phyloP scores from a whole-genome alignment of 2,113 vertebrate species.

The Siniperca knerii region DNA sequence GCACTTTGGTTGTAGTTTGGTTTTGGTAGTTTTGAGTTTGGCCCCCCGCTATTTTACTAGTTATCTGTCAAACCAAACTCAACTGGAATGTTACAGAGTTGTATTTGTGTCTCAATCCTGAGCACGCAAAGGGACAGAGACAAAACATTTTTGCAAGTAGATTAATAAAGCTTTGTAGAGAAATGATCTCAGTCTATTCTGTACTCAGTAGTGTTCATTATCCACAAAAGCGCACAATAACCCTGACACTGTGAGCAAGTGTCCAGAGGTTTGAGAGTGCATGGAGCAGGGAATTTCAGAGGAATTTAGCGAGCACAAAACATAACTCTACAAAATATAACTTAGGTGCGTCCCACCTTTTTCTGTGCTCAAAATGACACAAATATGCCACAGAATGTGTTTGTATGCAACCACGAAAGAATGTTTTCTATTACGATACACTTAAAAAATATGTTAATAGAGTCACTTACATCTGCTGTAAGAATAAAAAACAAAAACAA shows the following conservation, averaged over 20 bases:
- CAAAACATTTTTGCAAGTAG: not conserved
- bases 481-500: not conserved
- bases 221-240: not conserved
- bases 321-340: not conserved
- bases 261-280: too few species aligned
- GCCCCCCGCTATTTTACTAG: not conserved
- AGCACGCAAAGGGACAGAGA: not conserved
- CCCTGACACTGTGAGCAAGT: not conserved
- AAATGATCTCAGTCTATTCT: not conserved
- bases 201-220: not conserved
- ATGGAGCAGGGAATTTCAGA: not conserved
- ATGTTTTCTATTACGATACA: not conserved
- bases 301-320: too few species aligned
- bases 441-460: not conserved
- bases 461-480: not conserved
- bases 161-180: not conserved
- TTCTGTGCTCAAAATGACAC: not conserved
- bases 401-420: slow-evolving; percentile 9
- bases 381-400: not conserved
- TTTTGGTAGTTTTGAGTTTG: not conserved
- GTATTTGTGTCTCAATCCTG: not conserved
- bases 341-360: not conserved
- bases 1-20: not conserved
- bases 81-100: not conserved
- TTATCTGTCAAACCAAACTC: not conserved